phyloP scores from a whole-genome alignment of 2,888 invertebrate species.

The Nesidiocoris tenuis region DNA sequence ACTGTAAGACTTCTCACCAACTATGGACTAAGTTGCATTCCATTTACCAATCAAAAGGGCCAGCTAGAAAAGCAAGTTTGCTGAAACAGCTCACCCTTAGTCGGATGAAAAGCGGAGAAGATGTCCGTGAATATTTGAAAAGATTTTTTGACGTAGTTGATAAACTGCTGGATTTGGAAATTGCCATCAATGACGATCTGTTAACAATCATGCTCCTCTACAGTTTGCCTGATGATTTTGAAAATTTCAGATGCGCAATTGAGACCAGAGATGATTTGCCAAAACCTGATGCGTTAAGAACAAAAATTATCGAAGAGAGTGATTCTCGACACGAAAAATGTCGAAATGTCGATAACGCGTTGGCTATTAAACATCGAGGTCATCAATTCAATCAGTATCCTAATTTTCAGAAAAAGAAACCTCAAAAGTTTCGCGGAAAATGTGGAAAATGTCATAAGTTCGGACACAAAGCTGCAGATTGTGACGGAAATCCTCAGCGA shows the following conservation, averaged over 20 bases:
- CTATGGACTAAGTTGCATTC: not conserved
- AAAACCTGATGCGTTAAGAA: not conserved
- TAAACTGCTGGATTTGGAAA: not conserved
- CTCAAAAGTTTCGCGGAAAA: not conserved
- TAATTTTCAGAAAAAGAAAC: not conserved
- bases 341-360: not conserved
- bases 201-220: conserved; percentile 14
- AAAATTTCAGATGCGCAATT: conserved; percentile 9
- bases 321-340: not conserved
- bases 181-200: conserved; percentile 3
- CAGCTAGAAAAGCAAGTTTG: not conserved
- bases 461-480: not conserved
- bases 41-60: conserved; percentile 1
- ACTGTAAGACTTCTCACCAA: not conserved
- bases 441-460: not conserved
- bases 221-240: not conserved
- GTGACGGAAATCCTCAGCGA: not conserved
- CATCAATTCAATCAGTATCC: not conserved
- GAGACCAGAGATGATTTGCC: not conserved
- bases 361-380: not conserved
- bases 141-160: conserved; percentile 3
- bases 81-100: conserved; percentile 3
- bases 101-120: not conserved
- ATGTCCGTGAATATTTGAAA: not conserved
- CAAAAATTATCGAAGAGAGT: not conserved